phyloP scores from a whole-genome alignment of 2,797 vertebrate species.

The Anguilla marmorata region DNA sequence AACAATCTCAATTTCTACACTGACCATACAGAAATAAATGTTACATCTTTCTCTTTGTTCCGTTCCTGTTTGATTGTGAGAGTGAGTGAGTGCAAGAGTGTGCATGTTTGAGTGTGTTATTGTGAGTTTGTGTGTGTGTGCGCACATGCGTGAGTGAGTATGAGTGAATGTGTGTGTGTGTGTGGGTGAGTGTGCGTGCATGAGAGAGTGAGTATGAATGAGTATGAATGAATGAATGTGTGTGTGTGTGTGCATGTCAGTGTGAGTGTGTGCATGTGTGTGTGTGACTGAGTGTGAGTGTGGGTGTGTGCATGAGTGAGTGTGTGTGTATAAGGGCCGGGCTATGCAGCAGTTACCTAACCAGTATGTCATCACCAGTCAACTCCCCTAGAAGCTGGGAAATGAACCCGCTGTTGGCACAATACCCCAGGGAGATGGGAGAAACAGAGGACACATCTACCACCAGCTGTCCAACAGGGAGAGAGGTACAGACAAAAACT shows the following conservation, averaged over 20 bases:
- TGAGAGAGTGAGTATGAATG: no score
- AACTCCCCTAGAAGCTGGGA: conserved; percentile 85
- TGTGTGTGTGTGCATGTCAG: no score
- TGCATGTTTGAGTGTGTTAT: no score
- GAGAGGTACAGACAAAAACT: conserved; percentile 4
- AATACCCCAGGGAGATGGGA: conserved; percentile 84
- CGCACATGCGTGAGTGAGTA: no score
- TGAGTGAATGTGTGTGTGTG: no score
- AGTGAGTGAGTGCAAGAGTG: neutral
- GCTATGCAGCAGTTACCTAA: conserved; percentile 74
- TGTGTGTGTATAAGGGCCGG: neutral
- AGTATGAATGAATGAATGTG: no score
- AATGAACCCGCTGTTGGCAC: conserved; percentile 80
- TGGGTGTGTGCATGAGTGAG: neutral
- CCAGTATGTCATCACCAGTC: conserved; percentile 86
- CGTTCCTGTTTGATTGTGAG: conserved; percentile 5
- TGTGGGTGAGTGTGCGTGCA: no score
- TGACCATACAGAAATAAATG: neutral
- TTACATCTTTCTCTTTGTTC: neutral
- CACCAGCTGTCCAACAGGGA: conserved; percentile 73
- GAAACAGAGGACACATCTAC: conserved; percentile 84
- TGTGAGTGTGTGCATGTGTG: no score
- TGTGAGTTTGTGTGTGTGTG: no score
- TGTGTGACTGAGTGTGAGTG: neutral
- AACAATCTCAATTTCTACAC: neutral